A percentile compares a stretch with the other conserved stretches of the same genome.
These are phyloP conservation scores for Pseudopodoces humilis DNA, from an alignment of 2,113 vertebrate species.

Conservation along the genomic window DNA sequence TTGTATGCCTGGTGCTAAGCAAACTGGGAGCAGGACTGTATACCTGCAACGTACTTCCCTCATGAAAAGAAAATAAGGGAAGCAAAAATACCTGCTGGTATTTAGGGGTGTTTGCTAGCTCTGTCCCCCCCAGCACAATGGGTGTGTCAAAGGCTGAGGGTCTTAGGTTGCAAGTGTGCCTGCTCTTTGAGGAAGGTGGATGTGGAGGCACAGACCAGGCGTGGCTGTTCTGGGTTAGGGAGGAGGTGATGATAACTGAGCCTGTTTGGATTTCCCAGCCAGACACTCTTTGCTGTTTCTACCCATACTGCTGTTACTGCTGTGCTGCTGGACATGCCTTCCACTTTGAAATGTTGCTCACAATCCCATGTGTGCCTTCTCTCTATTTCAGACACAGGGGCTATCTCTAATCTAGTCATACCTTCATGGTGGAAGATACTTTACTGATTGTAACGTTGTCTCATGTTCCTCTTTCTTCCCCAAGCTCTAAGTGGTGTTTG, in stretches of 20 bases:
- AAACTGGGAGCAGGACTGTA: not conserved
- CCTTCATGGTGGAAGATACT: not conserved
- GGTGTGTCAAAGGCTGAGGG: not conserved
- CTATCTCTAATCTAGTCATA: not conserved
- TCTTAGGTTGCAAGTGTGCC: not conserved
- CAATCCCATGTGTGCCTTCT: not conserved
- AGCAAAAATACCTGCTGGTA: not conserved
- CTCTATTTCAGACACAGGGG: not conserved
- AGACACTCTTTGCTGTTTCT: not conserved
- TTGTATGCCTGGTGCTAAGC: not conserved
- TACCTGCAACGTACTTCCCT: not conserved
- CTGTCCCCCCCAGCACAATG: not conserved
- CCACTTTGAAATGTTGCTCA: not conserved
- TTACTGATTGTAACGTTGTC: not conserved
- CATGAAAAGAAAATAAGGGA: not conserved
- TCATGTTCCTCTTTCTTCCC: not conserved
- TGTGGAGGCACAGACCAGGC: not conserved
- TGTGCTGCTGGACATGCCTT: not conserved
- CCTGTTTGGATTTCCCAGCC: not conserved
- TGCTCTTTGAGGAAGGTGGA: not conserved
- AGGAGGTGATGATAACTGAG: not conserved
- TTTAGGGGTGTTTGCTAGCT: not conserved
- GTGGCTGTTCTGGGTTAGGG: not conserved
- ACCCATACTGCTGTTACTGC: not conserved
- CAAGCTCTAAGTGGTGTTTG: slow-evolving; percentile 5